These are phyloP conservation scores for Ornithoptera alexandrae DNA, from an alignment of 2,888 invertebrate species.

Conservation along the genomic window DNA sequence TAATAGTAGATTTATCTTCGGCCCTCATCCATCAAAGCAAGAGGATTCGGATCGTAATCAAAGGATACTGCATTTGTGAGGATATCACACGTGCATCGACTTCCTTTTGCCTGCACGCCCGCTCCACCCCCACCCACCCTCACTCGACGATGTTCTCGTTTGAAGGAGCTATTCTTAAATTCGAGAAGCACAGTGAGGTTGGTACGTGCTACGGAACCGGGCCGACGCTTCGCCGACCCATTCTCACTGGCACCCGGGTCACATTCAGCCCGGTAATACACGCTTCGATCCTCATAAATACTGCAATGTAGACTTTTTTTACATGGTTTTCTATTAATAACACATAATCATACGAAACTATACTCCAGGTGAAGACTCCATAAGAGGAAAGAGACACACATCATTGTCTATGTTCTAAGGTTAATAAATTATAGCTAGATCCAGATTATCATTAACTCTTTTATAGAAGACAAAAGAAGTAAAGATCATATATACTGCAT, in stretches of 20 bases:
- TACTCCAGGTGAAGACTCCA: too few relatives aligned
- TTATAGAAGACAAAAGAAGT: too few relatives aligned
- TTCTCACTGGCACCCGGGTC: constrained; percentile 12
- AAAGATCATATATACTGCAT: too few relatives aligned
- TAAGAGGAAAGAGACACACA: too few relatives aligned
- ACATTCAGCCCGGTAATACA: constrained; percentile 1
- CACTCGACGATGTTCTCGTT: constrained; percentile 12
- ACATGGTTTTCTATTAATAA: too few relatives aligned
- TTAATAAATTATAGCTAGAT: too few relatives aligned
- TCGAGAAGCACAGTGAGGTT: constrained; percentile 15
- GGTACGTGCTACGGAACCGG: constrained; percentile 16
- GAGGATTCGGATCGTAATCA: constrained; percentile 19
- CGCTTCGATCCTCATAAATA: too few relatives aligned
- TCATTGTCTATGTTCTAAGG: too few relatives aligned
- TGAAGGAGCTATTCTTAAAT: constrained; percentile 27
- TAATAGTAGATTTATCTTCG: constrained; percentile 11
- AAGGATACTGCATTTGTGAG: constrained; percentile 14
- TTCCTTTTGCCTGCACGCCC: constrained; percentile 8
- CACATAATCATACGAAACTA: too few relatives aligned
- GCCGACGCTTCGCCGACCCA: constrained; percentile 2
- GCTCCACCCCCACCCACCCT: neutral
- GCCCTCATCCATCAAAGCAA: constrained; percentile 20
- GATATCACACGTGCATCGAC: constrained; percentile 26
- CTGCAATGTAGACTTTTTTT: too few relatives aligned
- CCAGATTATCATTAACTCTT: too few relatives aligned